Evolutionary conservation across 23 tunicate species (phyloP).

Genomic region (Halocynthia aurantium): DNA sequence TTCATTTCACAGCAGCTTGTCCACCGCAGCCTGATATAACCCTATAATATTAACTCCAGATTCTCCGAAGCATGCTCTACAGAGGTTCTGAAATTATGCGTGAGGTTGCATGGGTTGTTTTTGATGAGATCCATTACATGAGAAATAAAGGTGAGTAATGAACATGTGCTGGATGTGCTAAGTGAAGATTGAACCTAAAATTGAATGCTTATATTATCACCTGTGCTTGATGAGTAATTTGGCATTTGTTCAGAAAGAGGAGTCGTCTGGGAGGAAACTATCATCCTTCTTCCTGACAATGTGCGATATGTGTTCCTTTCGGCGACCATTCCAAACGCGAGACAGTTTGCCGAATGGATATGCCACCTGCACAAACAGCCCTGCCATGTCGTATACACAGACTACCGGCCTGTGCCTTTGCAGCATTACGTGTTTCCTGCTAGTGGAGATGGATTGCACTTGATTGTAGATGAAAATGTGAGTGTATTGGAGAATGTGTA

Average conservation of each 20-base stretch:
- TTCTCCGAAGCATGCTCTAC: conserved; percentile 86
- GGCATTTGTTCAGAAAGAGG: conserved; percentile 42
- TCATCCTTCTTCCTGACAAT: conserved; percentile 90
- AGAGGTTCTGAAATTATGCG: conserved; percentile 95
- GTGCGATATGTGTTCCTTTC: conserved; percentile 91
- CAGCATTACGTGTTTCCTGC: conserved; percentile 96
- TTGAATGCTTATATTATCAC: no score
- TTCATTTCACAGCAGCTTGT: no score
- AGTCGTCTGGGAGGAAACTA: conserved; percentile 97
- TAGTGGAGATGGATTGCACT: conserved; percentile 93
- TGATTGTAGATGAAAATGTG: conserved; percentile 83
- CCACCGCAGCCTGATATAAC: no score
- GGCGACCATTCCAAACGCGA: conserved; percentile 92
- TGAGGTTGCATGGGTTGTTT: conserved; percentile 92
- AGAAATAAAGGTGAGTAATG: conserved; percentile 53
- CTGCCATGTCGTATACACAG: conserved; percentile 96
- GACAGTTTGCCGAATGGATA: conserved; percentile 96
- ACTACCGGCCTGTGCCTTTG: conserved; percentile 86
- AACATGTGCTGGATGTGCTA: no score
- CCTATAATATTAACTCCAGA: conserved; percentile 19
- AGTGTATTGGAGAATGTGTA: conserved; percentile 2
- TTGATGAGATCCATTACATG: conserved; percentile 99
- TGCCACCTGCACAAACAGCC: conserved; percentile 94
- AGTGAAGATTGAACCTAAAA: no score
- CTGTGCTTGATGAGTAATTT: no score